Base-by-base conservation (phyloP, 2,113 vertebrate species). In the Pachycephala philippinensis region DNA sequence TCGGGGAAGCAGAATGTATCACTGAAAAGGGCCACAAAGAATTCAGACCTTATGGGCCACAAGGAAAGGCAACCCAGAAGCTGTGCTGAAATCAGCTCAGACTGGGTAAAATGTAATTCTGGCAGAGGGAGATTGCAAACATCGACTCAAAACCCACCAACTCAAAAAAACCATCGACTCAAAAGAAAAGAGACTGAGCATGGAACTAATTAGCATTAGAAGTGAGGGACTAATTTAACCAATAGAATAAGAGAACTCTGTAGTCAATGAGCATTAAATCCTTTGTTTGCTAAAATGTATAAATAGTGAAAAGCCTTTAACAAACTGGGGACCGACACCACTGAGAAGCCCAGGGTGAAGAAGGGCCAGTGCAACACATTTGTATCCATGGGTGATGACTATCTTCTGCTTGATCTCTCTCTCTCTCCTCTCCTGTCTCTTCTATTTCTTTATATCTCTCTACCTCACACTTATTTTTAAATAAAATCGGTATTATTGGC, bases 121-220 rank as follows among this genome's bases (percentile, higher is more conserved):
- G 7, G 24, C 65, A 40, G 56, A 15, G 39, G 20, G 11, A 30
- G 56, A 47, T 21, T n/a, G 30, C 16, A 47, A 63, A 33, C 17
- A 40, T 20, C 2, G 4, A n/a, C n/a, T 40, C 45, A 39, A 12
- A 69, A n/a, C 13, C 28, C 39, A 78, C 2, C 10, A 39, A n/a
- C 8, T 33, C 33, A 53, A 78, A 68, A 45, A 53, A 39, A 3
- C 2, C 45, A 45, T 8, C 0, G 0, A 61, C 10, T 7, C 19
- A 28, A 78, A 78, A 45, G 54, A 70, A 78, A 61, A 53, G 22
- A n/a, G 56, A 70, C 33, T 28, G 33, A 37, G 8, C 10, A 54
- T 30, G 13, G 33, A 54, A 45, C 28, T 30, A 54, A 53, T 45
- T 18, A 35, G 13, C 30, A 39, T 47, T 54, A 54, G 30, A 54